Conservation (phyloP, 2,113 vertebrate genomes). For the Gavia stellata region DNA sequence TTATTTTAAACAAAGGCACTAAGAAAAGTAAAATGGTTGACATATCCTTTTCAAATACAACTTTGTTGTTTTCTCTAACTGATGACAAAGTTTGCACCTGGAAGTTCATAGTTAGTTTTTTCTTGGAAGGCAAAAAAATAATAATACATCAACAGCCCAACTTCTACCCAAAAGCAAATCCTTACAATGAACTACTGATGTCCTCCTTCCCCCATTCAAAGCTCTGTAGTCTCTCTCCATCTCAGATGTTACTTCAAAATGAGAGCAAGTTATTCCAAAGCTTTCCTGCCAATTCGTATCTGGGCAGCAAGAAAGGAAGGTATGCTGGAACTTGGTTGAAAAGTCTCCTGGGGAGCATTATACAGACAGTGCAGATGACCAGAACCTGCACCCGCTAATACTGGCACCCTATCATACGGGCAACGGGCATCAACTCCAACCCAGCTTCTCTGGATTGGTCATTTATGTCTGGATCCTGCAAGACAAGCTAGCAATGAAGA, state of each 20-base stretch:
- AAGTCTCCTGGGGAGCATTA: not conserved
- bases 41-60: not conserved
- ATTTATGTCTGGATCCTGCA: not conserved
- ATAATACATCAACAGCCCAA: not conserved
- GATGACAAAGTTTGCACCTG: not conserved
- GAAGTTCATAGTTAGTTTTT: not conserved
- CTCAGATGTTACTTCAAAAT: not conserved
- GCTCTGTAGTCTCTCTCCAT: not conserved
- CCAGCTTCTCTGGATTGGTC: not conserved
- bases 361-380: fast-evolving
- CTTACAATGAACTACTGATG: not conserved
- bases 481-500: not conserved
- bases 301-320: not conserved
- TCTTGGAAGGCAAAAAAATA: not conserved
- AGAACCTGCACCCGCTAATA: not conserved
- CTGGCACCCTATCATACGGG: fast-evolving
- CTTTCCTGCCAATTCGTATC: not conserved
- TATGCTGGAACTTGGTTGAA: fast-evolving
- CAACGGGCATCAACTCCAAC: not conserved
- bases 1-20: not conserved
- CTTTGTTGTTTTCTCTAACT: not conserved
- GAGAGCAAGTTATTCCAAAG: not conserved
- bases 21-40: not conserved
- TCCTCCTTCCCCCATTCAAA: not conserved
- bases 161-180: not conserved